These are phyloP conservation scores for Allacma fusca DNA, from an alignment of 2,888 invertebrate genomes.

Conservation along the genomic window DNA sequence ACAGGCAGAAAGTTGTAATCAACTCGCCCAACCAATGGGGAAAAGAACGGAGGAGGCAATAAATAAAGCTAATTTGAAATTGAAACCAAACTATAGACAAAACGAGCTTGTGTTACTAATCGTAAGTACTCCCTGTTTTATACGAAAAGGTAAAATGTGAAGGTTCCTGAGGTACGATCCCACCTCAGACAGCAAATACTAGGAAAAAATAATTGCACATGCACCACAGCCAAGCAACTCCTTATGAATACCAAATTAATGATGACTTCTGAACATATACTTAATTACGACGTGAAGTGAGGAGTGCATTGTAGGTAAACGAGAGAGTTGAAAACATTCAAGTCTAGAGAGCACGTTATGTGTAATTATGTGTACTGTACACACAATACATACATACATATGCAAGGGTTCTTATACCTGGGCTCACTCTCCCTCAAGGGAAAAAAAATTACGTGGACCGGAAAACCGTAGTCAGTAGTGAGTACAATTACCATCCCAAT, in stretches of 20 bases:
- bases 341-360: no score
- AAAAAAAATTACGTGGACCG: background rate
- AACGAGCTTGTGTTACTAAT: background rate
- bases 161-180: no score
- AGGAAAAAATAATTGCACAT: conserved; percentile 12
- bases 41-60: conserved; percentile 18
- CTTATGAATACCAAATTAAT: background rate
- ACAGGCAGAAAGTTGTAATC: background rate
- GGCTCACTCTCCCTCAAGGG: background rate
- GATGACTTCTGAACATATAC: background rate
- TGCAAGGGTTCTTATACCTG: no score
- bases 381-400: no score
- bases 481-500: background rate
- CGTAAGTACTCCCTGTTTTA: no score
- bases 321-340: no score
- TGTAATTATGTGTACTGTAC: no score
- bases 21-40: background rate
- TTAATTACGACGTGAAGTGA: no score
- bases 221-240: background rate
- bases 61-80: conserved; percentile 37
- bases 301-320: no score
- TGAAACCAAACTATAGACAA: background rate
- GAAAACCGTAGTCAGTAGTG: background rate
- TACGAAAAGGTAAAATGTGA: no score
- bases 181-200: background rate